phyloP scores from a whole-genome alignment of 2,888 invertebrate genomes.

The Leptinotarsa rubiginosa region DNA sequence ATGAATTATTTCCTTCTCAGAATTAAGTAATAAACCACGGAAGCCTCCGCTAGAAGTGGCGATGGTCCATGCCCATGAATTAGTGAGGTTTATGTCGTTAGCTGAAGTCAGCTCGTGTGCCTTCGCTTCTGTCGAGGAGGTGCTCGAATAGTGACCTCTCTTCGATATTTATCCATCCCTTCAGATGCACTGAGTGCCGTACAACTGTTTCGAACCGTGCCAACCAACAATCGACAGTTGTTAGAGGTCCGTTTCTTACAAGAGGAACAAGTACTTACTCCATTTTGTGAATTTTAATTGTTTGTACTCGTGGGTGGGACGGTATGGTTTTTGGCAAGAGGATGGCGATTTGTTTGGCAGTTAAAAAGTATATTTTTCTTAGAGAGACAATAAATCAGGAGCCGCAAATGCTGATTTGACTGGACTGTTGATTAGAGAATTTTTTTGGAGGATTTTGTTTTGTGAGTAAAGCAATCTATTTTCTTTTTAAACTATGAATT shows the following conservation, averaged over 20 bases:
- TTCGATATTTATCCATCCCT: conserved; percentile 33
- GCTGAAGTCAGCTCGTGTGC: conserved; percentile 93
- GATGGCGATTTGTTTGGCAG: background rate
- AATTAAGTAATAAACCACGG: conserved; percentile 90
- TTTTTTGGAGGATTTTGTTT: too few species aligned
- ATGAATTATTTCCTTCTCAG: conserved; percentile 68
- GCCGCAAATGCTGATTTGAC: background rate
- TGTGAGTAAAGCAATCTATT: too few species aligned
- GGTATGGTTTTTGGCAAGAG: conserved; percentile 7
- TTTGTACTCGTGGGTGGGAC: conserved; percentile 27
- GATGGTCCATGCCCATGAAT: conserved; percentile 88
- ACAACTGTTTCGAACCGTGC: conserved; percentile 33
- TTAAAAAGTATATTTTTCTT: background rate
- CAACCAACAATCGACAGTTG: conserved; percentile 12
- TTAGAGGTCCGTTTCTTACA: conserved; percentile 33
- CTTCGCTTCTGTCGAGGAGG: conserved; percentile 90
- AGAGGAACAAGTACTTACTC: conserved; percentile 46
- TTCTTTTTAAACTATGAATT: too few species aligned
- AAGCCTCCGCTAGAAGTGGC: conserved; percentile 94
- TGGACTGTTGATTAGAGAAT: too few species aligned
- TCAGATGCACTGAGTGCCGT: conserved; percentile 49
- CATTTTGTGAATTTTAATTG: conserved; percentile 34
- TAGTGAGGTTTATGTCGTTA: conserved; percentile 90
- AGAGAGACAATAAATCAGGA: background rate
- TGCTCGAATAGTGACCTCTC: conserved; percentile 74